Percentiles rank a stretch among this genome's conserved stretches.
Evolutionary conservation across 2,113 vertebrate species (phyloP).

Genomic region (Myotis lucifugus): DNA sequence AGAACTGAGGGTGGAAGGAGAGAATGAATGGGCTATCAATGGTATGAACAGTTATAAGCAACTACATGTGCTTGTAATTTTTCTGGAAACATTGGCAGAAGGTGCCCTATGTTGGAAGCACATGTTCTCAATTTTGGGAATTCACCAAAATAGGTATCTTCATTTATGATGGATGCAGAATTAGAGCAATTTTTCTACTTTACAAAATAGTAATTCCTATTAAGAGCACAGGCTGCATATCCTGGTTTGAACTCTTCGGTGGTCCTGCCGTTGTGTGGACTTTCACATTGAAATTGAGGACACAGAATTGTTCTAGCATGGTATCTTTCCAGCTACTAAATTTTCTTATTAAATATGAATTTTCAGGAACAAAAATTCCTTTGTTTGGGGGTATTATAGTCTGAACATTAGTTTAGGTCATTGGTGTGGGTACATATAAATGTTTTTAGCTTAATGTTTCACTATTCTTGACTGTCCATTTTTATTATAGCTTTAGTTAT

Average conservation of each 20-base stretch:
- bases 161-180: slow-evolving; percentile 15
- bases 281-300: neutral
- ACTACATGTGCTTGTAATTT: neutral
- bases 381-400: neutral
- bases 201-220: neutral
- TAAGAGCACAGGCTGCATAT: neutral
- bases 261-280: neutral
- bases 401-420: neutral
- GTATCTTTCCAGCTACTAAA: neutral
- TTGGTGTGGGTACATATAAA: neutral
- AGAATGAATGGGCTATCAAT: neutral
- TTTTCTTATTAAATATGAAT: neutral
- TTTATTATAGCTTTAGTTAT: neutral
- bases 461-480: neutral
- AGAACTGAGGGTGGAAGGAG: neutral
- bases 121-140: neutral
- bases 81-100: slow-evolving; percentile 27
- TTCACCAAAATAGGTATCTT: neutral
- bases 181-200: neutral
- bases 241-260: neutral
- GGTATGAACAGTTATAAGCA: neutral
- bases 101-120: neutral
- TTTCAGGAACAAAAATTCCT: slow-evolving; percentile 18
- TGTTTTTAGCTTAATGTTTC: neutral
- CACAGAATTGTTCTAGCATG: neutral